Evolutionary conservation across 2,888 invertebrate genomes (phyloP).

Genomic region (Sericinus montela): DNA sequence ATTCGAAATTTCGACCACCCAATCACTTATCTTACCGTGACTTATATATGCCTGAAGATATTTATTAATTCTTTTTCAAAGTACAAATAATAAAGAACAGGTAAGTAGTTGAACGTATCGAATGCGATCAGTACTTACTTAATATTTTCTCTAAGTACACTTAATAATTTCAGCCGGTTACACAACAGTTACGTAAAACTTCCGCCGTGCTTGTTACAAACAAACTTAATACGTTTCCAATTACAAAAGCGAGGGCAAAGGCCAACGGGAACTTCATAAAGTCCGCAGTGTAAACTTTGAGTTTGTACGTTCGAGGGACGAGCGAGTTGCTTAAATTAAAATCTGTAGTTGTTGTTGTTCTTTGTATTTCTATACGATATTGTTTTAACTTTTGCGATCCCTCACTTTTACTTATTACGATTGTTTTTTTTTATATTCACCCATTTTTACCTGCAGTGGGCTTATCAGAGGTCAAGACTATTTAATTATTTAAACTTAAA

Average conservation of each 20-base stretch:
- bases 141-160: neutral
- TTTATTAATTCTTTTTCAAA: too few relatives aligned
- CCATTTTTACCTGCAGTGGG: too few relatives aligned
- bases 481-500: too few relatives aligned
- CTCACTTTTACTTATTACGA: too few relatives aligned
- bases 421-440: too few relatives aligned
- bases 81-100: too few relatives aligned
- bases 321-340: slow-evolving; percentile 8
- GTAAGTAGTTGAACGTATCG: too few relatives aligned
- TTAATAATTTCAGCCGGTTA: slow-evolving; percentile 24
- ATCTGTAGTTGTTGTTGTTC: neutral
- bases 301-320: neutral
- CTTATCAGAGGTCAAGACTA: too few relatives aligned
- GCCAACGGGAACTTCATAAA: slow-evolving; percentile 19
- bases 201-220: slow-evolving; percentile 5
- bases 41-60: too few relatives aligned
- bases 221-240: slow-evolving; percentile 32
- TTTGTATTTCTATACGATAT: neutral
- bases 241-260: slow-evolving; percentile 27
- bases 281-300: slow-evolving; percentile 6
- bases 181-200: slow-evolving; percentile 19
- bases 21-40: too few relatives aligned
- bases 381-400: neutral
- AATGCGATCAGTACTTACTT: too few relatives aligned
- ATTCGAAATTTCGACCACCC: too few relatives aligned